Evolutionary conservation across 2,888 invertebrate species (phyloP), one percentile per base, ranked within the genome.

Genomic region (Drosophila differens): DNA sequence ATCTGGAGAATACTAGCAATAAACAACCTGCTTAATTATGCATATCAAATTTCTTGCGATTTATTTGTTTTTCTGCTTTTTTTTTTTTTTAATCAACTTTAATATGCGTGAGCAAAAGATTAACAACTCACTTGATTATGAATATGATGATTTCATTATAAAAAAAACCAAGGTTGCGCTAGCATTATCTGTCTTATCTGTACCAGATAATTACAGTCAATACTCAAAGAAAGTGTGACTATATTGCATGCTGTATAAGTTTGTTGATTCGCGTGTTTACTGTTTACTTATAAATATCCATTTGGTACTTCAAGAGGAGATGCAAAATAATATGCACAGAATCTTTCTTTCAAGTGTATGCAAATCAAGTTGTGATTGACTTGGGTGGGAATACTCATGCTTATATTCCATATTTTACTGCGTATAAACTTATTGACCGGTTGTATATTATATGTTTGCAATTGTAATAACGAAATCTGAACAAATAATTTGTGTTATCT

Each of bases 401-500:
- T 22, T 28, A 16, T 39, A 25, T 41, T 28, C n/a, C 9, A 57
- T 57, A 57, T 57, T 57, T 39, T n/a, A 57, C 39, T 30, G 12
- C 28, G 28, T 2, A 28, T 57, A n/a, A 28, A 57, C 28, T 28
- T n/a, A n/a, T 28, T 55, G 28, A 28, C 47, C 51, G 47, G 58
- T 51, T 74, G 61, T 44, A 64, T 74, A 65, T 39, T 39, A 70
- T 57, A 59, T 65, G 69, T 63, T 3, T 52, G 49, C 68, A 71
- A 68, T 61, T 53, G 52, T 57, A 64, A 58, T 67, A 44, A 59
- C 61, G 30, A 63, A 74, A 68, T 69, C 52, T 47, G 59, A 59
- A 49, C 64, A 55, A 68, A 47, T 19, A 6, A 22, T 66, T 76
- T 61, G 72, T 66, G 49, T 74, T 88, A 83, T 78, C 86, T 76